Base-by-base conservation (phyloP, 2,113 vertebrate species). In the Otocyon megalotis region DNA sequence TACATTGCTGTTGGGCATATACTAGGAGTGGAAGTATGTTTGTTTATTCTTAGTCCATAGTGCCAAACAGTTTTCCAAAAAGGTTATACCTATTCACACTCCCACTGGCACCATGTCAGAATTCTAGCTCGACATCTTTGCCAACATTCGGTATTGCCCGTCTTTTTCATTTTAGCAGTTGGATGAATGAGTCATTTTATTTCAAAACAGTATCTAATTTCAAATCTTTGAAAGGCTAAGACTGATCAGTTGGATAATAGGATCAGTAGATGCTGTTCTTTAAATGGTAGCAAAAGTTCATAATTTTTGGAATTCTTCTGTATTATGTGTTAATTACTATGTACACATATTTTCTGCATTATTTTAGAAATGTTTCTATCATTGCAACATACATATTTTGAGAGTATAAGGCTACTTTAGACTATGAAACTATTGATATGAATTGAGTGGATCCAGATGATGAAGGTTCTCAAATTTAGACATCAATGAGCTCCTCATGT, bases 291-390 rank as follows among this genome's bases (percentile, higher is more conserved):
- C 22, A 82, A 77, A 94, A 37, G 14, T 72, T 85, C 17, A 24
- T 54, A 60, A 54, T 63, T 88, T 94, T 93, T 60, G 81, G 83
- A 94, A 83, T 69, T 4, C 96, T 91, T 56, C 69, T 91, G 16
- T 72, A 32, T 58, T 88, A 24, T n/a, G 22, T 83, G 35, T 83
- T 74, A 16, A 56, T 80, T 87, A 74, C 15, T 10, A 8, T 30
- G 24, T 62, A 13, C 65, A 54, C 35, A 32, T 93, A 54, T 48
- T 72, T 86, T 48, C 12, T 67, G 19, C 6, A 48, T 86, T 91
- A 69, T 77, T 85, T 96, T 86, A 58, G 48, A 82, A 82, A 43
- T 54, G 16, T 15, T 26, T 6, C 10, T 35, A 32, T 87, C 22
- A 90, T 43, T 87, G 30, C 14, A 81, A 86, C 56, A 30, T 35